A percentile compares a stretch with the other conserved stretches of the same genome.
Conservation (phyloP, 2,888 invertebrate genomes). For the Cotesia congregata region DNA sequence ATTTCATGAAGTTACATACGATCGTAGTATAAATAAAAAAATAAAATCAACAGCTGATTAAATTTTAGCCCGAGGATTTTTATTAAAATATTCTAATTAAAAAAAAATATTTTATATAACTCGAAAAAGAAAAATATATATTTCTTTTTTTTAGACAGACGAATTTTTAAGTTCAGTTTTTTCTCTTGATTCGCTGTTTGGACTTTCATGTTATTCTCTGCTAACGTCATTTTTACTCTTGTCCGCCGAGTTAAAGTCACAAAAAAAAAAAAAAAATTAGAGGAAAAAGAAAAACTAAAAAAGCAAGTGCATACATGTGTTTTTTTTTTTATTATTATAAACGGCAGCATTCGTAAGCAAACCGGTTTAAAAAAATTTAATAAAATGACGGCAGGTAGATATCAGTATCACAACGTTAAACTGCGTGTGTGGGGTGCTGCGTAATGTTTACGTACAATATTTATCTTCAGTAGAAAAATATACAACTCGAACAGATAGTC, state of each 20-base stretch:
- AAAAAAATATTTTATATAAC: background rate
- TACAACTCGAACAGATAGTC: background rate
- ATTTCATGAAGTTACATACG: too few relatives aligned
- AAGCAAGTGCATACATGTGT: background rate
- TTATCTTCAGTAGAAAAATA: background rate
- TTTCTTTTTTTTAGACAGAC: background rate
- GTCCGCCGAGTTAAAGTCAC: slow-evolving; percentile 1
- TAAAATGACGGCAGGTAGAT: slow-evolving; percentile 5
- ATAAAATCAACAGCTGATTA: background rate
- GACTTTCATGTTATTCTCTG: slow-evolving; percentile 13
- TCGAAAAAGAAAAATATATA: background rate
- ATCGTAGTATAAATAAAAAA: too few relatives aligned
- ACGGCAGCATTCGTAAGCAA: slow-evolving; percentile 21
- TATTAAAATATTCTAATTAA: background rate
- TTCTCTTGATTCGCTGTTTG: slow-evolving; percentile 14
- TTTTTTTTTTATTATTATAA: slow-evolving; percentile 19
- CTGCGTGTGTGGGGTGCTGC: background rate
- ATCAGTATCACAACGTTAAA: slow-evolving; percentile 11
- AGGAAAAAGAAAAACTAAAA: slow-evolving; percentile 8
- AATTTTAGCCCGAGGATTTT: background rate
- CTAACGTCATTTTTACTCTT: slow-evolving; percentile 23
- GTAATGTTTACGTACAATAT: slow-evolving; percentile 8
- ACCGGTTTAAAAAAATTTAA: background rate
- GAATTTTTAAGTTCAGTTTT: background rate
- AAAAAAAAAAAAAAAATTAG: slow-evolving; percentile 7